Evolutionary conservation across 2,113 vertebrate genomes (phyloP).

Genomic region (Cathartes aura): DNA sequence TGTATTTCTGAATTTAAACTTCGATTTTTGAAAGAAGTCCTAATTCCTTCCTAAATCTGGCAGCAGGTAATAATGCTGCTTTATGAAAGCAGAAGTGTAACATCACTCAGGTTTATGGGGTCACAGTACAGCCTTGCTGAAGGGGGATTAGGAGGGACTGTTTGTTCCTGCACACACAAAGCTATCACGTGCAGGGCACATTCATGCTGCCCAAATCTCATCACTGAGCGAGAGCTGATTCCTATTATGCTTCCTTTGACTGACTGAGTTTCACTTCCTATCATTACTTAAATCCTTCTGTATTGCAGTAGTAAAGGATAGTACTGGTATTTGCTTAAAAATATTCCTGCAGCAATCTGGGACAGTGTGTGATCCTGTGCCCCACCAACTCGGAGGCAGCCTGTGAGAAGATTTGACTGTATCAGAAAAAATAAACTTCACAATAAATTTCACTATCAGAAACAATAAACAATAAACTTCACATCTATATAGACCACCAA

Average conservation of each 20-base stretch:
- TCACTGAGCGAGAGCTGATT: not conserved
- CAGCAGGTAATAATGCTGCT: not conserved
- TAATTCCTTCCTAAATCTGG: not conserved
- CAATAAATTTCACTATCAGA: not conserved
- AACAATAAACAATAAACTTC: not conserved
- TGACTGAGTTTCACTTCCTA: not conserved
- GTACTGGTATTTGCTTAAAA: not conserved
- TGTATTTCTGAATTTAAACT: not conserved
- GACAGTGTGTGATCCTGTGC: not conserved
- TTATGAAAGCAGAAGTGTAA: not conserved
- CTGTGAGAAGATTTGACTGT: not conserved
- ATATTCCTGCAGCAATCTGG: not conserved
- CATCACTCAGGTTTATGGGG: fast-evolving
- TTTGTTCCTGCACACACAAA: not conserved
- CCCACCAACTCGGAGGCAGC: fast-evolving
- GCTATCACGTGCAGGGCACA: not conserved
- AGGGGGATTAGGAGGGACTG: not conserved
- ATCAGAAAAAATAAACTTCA: not conserved
- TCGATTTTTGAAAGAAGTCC: not conserved
- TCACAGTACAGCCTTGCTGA: not conserved
- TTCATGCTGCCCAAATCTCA: not conserved
- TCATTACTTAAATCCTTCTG: not conserved
- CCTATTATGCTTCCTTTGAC: not conserved
- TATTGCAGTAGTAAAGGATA: not conserved
- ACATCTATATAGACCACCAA: not conserved